phyloP scores from a whole-genome alignment of 2,888 invertebrate genomes.

The Andrena dorsata region DNA sequence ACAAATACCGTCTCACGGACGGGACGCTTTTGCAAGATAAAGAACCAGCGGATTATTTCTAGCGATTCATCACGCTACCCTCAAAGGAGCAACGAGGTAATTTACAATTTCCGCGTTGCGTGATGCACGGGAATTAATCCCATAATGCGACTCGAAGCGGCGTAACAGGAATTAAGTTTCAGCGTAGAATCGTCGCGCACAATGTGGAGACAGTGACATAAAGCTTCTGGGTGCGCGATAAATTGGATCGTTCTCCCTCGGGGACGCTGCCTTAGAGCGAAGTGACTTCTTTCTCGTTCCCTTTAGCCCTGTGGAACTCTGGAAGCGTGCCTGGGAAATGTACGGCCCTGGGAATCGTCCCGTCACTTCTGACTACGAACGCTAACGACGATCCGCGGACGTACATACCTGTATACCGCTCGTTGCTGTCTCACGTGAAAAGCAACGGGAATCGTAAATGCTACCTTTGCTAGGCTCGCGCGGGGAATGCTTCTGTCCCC shows the following conservation, averaged over 20 bases:
- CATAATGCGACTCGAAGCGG: conserved; percentile 28
- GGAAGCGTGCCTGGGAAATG: conserved; percentile 71
- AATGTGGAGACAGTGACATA: conserved; percentile 57
- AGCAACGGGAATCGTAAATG: conserved; percentile 38
- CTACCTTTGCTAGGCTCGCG: conserved; percentile 15
- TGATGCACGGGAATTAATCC: conserved; percentile 23
- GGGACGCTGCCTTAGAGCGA: conserved; percentile 62
- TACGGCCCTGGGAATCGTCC: conserved; percentile 69
- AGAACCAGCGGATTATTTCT: not conserved
- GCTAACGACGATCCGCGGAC: conserved; percentile 43
- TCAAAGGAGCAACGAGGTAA: not conserved
- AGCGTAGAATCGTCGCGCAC: conserved; percentile 43
- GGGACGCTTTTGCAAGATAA: not conserved
- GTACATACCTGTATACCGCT: not conserved
- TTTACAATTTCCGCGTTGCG: conserved; percentile 7
- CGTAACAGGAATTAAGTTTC: conserved; percentile 31
- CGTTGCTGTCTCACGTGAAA: conserved; percentile 40
- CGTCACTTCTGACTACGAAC: conserved; percentile 42
- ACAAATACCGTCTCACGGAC: too few species aligned
- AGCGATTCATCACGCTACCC: not conserved
- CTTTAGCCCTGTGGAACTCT: conserved; percentile 13
- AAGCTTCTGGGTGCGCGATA: conserved; percentile 61
- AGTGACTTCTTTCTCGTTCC: conserved; percentile 45
- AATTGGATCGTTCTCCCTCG: conserved; percentile 70
- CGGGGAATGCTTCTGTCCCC: not conserved